Conservation (phyloP, 2,888 invertebrate species). For the Didymodactylos carnosus region DNA sequence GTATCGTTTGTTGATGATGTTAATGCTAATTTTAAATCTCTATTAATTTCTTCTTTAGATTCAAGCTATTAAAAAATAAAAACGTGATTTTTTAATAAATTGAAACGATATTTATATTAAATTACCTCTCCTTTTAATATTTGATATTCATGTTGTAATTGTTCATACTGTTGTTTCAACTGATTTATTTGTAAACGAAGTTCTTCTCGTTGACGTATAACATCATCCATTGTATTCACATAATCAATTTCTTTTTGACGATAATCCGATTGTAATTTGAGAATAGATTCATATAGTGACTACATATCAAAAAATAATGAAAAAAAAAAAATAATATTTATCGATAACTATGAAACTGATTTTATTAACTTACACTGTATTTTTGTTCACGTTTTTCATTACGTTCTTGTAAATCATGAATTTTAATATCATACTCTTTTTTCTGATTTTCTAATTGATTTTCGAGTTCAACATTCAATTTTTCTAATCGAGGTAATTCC, state of each 20-base stretch:
- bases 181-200: not conserved
- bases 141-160: not conserved
- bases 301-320: not conserved
- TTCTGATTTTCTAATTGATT: not conserved
- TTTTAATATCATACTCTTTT: not conserved
- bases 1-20: not conserved
- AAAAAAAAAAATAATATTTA: not conserved
- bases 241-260: not conserved
- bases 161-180: not conserved
- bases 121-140: not conserved
- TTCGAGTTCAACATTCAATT: not conserved
- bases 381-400: not conserved
- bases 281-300: not conserved
- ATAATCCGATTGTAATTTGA: not conserved
- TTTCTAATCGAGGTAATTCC: not conserved
- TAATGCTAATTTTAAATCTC: not conserved
- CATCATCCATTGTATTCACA: not conserved
- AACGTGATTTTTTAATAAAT: too few species aligned
- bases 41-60: not conserved
- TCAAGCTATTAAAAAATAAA: too few species aligned
- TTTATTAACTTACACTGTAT: not conserved
- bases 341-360: not conserved
- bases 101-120: too few species aligned
- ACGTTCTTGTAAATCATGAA: not conserved
- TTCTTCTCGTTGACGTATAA: not conserved